These are phyloP conservation scores for Thalassarche chlororhynchos DNA, from an alignment of 2,113 vertebrate species.

Conservation along the genomic window DNA sequence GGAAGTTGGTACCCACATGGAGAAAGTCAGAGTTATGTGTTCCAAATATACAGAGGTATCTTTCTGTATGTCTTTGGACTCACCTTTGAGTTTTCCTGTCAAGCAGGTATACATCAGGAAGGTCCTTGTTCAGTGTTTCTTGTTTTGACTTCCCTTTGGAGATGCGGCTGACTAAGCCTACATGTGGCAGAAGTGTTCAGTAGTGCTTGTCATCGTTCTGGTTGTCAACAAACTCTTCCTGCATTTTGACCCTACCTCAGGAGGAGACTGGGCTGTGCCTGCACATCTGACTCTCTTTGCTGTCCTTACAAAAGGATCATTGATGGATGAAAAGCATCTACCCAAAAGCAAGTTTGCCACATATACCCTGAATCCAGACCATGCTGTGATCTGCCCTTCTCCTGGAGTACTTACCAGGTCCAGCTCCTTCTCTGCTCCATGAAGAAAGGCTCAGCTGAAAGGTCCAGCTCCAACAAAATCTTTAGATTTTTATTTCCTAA, in stretches of 20 bases:
- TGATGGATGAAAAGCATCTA: not conserved
- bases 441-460: not conserved
- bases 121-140: not conserved
- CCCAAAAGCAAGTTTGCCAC: not conserved
- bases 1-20: not conserved
- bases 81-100: not conserved
- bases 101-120: not conserved
- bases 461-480: not conserved
- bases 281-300: not conserved
- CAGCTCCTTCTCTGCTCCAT: not conserved
- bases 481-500: not conserved
- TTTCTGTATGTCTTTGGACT: not conserved
- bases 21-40: not conserved
- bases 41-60: not conserved
- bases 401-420: not conserved
- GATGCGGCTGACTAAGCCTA: not conserved
- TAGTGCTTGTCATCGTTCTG: not conserved
- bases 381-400: not conserved
- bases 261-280: not conserved
- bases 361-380: not conserved
- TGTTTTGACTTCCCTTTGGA: not conserved
- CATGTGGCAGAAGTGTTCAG: not conserved
- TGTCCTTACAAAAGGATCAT: not conserved
- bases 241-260: not conserved
- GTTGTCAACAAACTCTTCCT: not conserved